phyloP scores from a whole-genome alignment of 2,797 vertebrate genomes.

The Cynodonichthys magdalenae region DNA sequence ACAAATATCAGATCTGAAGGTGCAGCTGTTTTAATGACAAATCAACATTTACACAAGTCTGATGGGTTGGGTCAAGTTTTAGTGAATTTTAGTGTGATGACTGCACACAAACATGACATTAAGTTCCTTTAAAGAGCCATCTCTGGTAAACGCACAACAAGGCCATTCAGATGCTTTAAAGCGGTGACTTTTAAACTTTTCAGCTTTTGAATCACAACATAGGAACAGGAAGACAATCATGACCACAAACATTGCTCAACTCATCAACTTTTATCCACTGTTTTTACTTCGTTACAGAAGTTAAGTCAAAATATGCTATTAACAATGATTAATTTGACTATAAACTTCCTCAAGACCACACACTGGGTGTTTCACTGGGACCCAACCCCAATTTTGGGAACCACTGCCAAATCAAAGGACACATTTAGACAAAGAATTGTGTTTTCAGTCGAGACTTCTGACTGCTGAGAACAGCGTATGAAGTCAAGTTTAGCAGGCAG shows the following conservation, averaged over 20 bases:
- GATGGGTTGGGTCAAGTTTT: slow-evolving; percentile 1
- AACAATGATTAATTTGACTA: too few species aligned
- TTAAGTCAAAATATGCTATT: too few species aligned
- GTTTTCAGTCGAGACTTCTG: background rate
- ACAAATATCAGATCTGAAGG: slow-evolving; percentile 47
- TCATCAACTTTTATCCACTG: too few species aligned
- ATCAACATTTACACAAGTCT: slow-evolving; percentile 3
- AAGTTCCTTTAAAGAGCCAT: background rate
- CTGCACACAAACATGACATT: slow-evolving; percentile 23
- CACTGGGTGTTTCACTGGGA: too few species aligned
- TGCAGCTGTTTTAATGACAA: background rate
- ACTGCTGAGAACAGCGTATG: background rate
- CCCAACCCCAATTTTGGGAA: too few species aligned
- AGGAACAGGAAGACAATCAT: too few species aligned
- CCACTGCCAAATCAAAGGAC: too few species aligned
- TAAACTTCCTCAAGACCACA: too few species aligned
- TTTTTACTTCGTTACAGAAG: too few species aligned
- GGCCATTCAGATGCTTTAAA: slow-evolving; percentile 5
- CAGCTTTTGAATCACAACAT: too few species aligned
- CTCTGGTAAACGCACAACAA: slow-evolving; percentile 15
- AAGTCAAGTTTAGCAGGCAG: background rate
- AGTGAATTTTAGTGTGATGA: background rate
- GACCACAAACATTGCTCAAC: too few species aligned
- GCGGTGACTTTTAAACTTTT: too few species aligned
- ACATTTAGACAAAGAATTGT: background rate